Evolutionary conservation across 2,113 vertebrate species (phyloP).

Genomic region (Hydropotes inermis): DNA sequence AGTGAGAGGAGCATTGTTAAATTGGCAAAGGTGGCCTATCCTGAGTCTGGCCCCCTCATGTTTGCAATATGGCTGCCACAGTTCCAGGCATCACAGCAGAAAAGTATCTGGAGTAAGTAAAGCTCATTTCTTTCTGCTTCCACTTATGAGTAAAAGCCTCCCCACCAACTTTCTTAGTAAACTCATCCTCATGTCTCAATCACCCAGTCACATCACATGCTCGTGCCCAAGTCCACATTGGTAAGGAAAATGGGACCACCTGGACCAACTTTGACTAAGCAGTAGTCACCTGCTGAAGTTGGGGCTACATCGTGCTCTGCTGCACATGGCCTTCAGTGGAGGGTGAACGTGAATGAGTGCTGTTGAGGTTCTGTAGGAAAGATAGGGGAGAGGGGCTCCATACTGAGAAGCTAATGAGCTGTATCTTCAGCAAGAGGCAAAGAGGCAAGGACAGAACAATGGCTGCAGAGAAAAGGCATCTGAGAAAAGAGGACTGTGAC

Average conservation of each 20-base stretch:
- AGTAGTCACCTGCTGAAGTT: not conserved
- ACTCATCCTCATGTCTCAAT: not conserved
- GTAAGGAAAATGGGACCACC: not conserved
- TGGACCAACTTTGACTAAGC: not conserved
- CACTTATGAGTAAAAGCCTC: not conserved
- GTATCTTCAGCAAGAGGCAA: not conserved
- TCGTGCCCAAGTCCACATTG: not conserved
- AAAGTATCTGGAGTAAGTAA: not conserved
- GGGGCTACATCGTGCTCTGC: not conserved
- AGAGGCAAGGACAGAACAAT: not conserved
- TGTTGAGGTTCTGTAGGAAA: not conserved
- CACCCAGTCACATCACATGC: too few relatives aligned
- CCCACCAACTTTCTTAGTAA: not conserved
- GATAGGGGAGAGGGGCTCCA: too few relatives aligned
- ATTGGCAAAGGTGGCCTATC: not conserved
- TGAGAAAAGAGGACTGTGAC: not conserved
- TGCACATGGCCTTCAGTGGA: not conserved
- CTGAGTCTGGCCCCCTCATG: not conserved
- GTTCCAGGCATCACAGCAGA: not conserved
- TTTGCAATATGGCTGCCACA: not conserved
- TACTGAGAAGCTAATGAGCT: not conserved
- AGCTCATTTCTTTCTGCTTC: not conserved
- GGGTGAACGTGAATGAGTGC: not conserved
- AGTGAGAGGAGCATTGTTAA: not conserved
- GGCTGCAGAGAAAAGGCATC: not conserved